These are phyloP conservation scores for Octodon degus DNA, from an alignment of 2,113 vertebrate species.

Conservation along the genomic window DNA sequence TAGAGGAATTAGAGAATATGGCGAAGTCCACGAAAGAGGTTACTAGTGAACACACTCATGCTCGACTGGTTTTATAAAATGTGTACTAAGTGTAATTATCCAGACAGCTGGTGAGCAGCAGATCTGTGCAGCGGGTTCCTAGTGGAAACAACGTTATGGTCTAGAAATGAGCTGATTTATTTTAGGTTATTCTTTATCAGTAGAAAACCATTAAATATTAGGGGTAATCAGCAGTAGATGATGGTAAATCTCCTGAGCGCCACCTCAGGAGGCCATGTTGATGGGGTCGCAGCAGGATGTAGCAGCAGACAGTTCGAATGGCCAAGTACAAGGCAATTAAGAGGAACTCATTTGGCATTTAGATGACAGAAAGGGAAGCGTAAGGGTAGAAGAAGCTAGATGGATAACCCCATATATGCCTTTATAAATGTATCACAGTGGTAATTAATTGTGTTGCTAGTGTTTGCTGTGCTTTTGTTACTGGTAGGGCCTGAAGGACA, in stretches of 20 bases:
- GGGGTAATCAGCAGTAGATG: conserved; percentile 31
- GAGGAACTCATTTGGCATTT: conserved; percentile 42
- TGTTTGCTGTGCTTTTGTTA: not conserved
- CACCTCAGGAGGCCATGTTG: conserved; percentile 41
- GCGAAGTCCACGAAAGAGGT: not conserved
- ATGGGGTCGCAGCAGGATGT: conserved; percentile 38
- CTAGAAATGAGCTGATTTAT: conserved; percentile 70
- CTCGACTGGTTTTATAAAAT: conserved; percentile 45
- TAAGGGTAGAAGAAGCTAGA: conserved; percentile 9
- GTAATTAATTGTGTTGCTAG: not conserved
- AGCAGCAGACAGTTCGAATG: conserved; percentile 46
- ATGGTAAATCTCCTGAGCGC: conserved; percentile 60
- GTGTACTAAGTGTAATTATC: conserved; percentile 66
- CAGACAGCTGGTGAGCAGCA: conserved; percentile 67
- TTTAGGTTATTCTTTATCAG: conserved; percentile 70
- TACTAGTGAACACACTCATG: conserved; percentile 57
- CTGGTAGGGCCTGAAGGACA: not conserved
- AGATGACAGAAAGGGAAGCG: conserved; percentile 24
- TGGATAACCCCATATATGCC: not conserved
- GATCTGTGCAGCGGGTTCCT: conserved; percentile 54
- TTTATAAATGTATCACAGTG: not conserved
- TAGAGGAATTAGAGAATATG: not conserved
- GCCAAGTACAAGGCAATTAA: conserved; percentile 54
- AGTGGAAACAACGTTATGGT: conserved; percentile 51
- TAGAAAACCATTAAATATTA: conserved; percentile 69